These are phyloP conservation scores for Galendromus occidentalis DNA, from an alignment of 1,140 invertebrate genomes.

Conservation along the genomic window DNA sequence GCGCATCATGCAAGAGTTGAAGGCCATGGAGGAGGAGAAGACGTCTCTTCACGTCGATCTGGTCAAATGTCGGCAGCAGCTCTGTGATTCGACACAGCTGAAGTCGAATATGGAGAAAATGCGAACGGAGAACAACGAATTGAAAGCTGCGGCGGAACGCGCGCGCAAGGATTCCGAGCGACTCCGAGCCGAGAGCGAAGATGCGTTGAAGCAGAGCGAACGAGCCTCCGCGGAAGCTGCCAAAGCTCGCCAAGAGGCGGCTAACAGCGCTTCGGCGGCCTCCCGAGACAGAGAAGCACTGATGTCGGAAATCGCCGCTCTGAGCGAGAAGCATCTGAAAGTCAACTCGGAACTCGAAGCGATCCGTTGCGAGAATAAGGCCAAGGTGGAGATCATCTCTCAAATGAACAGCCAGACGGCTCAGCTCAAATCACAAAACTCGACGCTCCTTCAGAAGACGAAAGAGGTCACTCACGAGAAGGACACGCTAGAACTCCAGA, in stretches of 20 bases:
- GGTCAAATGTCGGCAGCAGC: neutral
- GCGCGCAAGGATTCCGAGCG: neutral
- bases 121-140: neutral
- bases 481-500: neutral
- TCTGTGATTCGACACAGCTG: neutral
- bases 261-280: neutral
- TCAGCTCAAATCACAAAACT: neutral
- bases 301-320: neutral
- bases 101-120: neutral
- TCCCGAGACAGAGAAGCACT: neutral
- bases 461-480: neutral
- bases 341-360: conserved; percentile 1
- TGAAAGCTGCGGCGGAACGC: neutral
- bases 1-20: conserved; percentile 4
- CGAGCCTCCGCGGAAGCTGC: neutral
- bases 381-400: neutral
- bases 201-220: neutral
- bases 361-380: neutral
- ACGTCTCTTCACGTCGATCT: neutral
- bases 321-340: conserved; percentile 2
- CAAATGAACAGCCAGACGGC: neutral
- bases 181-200: neutral
- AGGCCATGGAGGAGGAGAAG: conserved; percentile 6
- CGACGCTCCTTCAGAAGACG: neutral
- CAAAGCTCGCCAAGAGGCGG: neutral